A percentile compares a stretch with the other conserved stretches of the same genome.
These are phyloP conservation scores for Liasis olivaceus DNA, from an alignment of 2,797 vertebrate genomes.

Conservation along the genomic window DNA sequence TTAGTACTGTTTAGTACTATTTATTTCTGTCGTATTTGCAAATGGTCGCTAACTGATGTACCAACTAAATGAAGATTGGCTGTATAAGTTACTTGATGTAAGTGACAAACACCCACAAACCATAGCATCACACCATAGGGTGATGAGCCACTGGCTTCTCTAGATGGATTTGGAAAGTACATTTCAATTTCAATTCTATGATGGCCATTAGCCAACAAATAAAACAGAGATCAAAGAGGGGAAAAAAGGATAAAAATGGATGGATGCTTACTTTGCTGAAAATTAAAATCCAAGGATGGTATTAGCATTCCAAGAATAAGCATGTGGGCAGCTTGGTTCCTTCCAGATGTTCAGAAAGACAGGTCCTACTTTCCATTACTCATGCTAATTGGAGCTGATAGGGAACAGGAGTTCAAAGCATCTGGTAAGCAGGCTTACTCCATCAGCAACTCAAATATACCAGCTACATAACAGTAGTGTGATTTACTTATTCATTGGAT, in stretches of 20 bases:
- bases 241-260: not conserved
- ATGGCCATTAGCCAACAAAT: not conserved
- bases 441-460: not conserved
- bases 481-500: not conserved
- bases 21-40: no score
- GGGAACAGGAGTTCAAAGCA: not conserved
- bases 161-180: not conserved
- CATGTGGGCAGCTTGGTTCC: not conserved
- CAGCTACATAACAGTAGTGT: not conserved
- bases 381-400: not conserved
- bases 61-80: no score
- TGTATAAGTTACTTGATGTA: no score
- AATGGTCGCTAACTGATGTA: no score
- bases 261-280: not conserved
- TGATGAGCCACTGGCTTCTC: not conserved
- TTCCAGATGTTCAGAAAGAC: not conserved
- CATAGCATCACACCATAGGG: no score
- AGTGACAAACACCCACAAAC: no score
- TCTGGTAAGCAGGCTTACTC: not conserved
- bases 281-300: not conserved
- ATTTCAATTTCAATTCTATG: not conserved
- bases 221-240: not conserved
- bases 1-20: not conserved
- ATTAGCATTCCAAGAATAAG: not conserved
- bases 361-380: not conserved